Base-by-base conservation (phyloP, 2,888 invertebrate genomes). In the Caenorhabditis panamensis region DNA sequence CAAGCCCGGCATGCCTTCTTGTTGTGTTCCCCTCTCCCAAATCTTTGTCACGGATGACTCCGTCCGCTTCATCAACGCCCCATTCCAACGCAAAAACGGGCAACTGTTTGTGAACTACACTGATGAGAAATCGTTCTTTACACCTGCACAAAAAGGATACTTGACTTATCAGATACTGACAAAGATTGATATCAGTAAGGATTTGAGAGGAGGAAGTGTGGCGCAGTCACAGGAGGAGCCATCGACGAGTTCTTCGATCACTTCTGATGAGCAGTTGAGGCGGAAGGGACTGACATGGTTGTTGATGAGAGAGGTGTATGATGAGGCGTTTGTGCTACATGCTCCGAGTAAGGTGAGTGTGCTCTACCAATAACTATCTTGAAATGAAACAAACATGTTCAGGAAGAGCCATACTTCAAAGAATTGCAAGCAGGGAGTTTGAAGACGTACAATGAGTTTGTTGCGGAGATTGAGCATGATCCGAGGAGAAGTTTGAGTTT, bases 311-410 rank as follows among this genome's bases (percentile, higher is more conserved):
- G 86, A 88, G 4, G 89, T 91, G 2, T 92, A 91, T 86, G 71
- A 84, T 5, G 91, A 92, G 53, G 86, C 90, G 0, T 91, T 92
- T 67, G 87, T 91, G 11, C 85, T 92, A 2, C 92, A 92, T 76
- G 92, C 92, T 22, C 90, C 91, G 6, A 81, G 81, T 41, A 82
- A 78, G 59, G 80, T 80, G 36, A 53, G 44, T 13, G n/a, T n/a
- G n/a, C n/a, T n/a, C n/a, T n/a, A n/a, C n/a, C n/a, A n/a, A n/a
- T n/a, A n/a, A n/a, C n/a, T n/a, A n/a, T n/a, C n/a, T n/a, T n/a
- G n/a, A n/a, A n/a, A n/a, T n/a, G n/a, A n/a, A n/a, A n/a, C n/a
- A n/a, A n/a, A n/a, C n/a, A n/a, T n/a, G n/a, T 91, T 5, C 84
- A 77, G 64, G 80, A 81, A 11, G 88, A 88, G 47, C 86, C 86